Evolutionary conservation across 2,113 vertebrate genomes (phyloP).

Genomic region (Mus musculus): GRCm39 chr12:5477501-5478000

Average conservation of each 20-base stretch:
- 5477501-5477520: background rate
- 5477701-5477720: background rate
- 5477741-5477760: background rate
- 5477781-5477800: background rate
- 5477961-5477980: background rate
- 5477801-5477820: background rate
- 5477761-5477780: background rate
- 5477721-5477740: background rate
- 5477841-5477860: conserved; percentile 5
- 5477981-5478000: background rate
- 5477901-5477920: background rate
- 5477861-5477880: background rate
- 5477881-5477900: background rate
- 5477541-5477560: background rate
- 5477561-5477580: background rate
- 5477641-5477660: background rate
- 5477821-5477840: background rate
- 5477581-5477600: no score
- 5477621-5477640: background rate
- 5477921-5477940: no score
- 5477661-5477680: accelerated
- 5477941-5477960: background rate
- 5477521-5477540: background rate
- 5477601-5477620: background rate
- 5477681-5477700: background rate